Evolutionary conservation across 2,113 vertebrate genomes (phyloP).

Genomic region (Gavia stellata): DNA sequence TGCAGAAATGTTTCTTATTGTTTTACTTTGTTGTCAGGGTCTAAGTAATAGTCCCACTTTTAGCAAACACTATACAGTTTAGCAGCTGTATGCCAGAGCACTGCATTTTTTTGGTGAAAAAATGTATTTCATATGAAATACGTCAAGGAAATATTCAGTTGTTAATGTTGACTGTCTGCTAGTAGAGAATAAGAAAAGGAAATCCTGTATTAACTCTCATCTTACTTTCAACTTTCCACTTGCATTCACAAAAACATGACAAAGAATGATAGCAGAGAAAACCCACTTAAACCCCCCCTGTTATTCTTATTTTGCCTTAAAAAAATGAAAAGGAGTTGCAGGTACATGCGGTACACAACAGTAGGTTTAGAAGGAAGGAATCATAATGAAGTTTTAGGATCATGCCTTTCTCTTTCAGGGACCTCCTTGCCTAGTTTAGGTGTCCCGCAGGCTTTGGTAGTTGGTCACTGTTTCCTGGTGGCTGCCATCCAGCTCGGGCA

Average conservation of each 20-base stretch:
- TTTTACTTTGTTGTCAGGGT: neutral
- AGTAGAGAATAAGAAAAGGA: neutral
- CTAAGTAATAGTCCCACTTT: neutral
- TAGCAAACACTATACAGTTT: neutral
- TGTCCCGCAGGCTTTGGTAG: neutral
- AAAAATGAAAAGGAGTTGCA: neutral
- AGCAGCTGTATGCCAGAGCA: neutral
- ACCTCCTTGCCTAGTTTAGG: neutral
- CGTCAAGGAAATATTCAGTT: neutral
- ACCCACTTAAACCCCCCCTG: neutral
- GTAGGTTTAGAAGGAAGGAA: neutral
- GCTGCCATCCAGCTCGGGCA: neutral
- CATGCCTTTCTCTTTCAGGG: neutral
- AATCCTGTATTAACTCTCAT: neutral
- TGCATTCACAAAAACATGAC: neutral
- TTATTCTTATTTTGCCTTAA: neutral
- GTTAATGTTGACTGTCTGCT: neutral
- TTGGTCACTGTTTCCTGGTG: neutral
- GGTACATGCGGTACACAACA: neutral
- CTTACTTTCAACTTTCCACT: neutral
- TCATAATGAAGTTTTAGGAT: neutral
- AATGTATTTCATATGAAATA: neutral
- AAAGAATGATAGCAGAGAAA: neutral
- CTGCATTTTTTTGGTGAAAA: neutral
- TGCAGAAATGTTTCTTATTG: neutral